Evolutionary conservation across 2,888 invertebrate genomes (phyloP).

Genomic region (Tridacna gigas): DNA sequence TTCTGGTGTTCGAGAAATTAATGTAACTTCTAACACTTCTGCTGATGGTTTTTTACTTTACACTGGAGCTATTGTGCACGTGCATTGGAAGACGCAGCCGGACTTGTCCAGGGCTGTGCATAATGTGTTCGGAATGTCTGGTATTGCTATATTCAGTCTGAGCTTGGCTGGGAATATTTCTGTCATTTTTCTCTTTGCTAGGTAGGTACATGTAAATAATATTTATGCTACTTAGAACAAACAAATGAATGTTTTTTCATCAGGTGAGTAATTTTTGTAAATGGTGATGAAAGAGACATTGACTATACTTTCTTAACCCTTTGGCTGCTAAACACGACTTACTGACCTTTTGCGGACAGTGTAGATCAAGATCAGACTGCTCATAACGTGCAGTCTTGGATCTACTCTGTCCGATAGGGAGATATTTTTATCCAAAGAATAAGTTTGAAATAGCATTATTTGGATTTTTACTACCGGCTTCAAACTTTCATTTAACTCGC

Average conservation of each 20-base stretch:
- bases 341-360: too few relatives aligned
- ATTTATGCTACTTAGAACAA: not conserved
- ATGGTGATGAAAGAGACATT: not conserved
- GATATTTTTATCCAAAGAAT: too few relatives aligned
- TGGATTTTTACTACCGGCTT: too few relatives aligned
- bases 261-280: not conserved
- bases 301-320: too few relatives aligned
- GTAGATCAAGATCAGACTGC: too few relatives aligned
- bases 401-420: too few relatives aligned
- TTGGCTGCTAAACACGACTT: too few relatives aligned
- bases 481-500: too few relatives aligned
- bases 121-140: conserved; percentile 5
- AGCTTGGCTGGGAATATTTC: conserved; percentile 25
- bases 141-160: conserved; percentile 12
- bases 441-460: too few relatives aligned
- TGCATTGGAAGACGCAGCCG: conserved; percentile 12
- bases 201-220: not conserved
- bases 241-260: not conserved
- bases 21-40: not conserved
- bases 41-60: not conserved
- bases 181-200: conserved; percentile 31
- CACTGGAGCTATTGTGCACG: not conserved
- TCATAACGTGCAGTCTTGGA: too few relatives aligned
- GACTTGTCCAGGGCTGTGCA: conserved; percentile 19
- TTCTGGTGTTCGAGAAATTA: not conserved